phyloP scores from a whole-genome alignment of 2,113 vertebrate species.

The Panthera leo region DNA sequence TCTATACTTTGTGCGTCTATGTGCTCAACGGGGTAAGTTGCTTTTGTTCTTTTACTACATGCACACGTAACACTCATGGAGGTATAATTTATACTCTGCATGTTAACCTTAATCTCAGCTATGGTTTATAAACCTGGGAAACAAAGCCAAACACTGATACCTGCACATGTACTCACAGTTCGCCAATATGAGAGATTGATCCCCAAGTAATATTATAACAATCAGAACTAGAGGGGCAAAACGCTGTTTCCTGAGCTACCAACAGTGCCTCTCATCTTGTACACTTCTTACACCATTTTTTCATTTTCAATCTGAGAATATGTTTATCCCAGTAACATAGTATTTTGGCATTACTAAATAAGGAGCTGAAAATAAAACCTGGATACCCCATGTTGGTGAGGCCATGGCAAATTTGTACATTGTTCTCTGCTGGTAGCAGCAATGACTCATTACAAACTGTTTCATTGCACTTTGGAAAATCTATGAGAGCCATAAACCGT shows the following conservation, averaged over 20 bases:
- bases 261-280: background rate
- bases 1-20: constrained; percentile 86
- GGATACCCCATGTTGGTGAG: background rate
- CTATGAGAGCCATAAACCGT: background rate
- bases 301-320: background rate
- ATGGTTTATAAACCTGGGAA: background rate
- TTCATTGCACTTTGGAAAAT: background rate
- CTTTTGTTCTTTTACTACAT: background rate
- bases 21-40: constrained; percentile 83
- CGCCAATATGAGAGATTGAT: background rate
- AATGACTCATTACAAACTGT: background rate
- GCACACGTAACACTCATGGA: background rate
- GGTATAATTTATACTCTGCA: background rate
- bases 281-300: background rate
- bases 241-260: background rate
- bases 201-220: background rate
- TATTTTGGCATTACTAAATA: background rate
- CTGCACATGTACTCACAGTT: background rate
- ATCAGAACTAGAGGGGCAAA: background rate
- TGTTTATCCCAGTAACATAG: background rate
- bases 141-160: background rate
- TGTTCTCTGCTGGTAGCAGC: background rate
- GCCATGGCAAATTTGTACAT: background rate
- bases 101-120: background rate
- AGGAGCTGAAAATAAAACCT: background rate